Percentiles rank a stretch among this genome's conserved stretches.
Evolutionary conservation across 2,113 vertebrate species (phyloP).

Genomic region (Oncorhynchus masou): DNA sequence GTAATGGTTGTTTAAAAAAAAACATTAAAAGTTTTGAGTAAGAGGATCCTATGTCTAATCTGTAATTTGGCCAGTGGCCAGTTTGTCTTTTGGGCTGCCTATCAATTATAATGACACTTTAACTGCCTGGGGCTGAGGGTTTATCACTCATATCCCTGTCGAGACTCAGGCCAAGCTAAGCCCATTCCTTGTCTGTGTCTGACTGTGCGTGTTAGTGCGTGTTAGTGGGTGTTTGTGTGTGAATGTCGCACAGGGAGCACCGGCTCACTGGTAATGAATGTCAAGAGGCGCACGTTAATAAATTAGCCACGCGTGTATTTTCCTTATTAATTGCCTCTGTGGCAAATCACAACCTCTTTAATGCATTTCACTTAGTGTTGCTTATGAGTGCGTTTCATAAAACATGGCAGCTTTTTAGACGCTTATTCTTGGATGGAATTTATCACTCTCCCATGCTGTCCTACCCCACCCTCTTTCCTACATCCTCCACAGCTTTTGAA

Average conservation of each 20-base stretch:
- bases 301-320: slow-evolving; percentile 69
- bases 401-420: slow-evolving; percentile 65
- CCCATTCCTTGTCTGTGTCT: slow-evolving; percentile 8
- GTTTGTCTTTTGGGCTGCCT: slow-evolving; percentile 54
- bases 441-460: slow-evolving; percentile 41
- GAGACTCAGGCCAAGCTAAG: slow-evolving; percentile 6
- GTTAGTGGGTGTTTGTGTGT: slow-evolving; percentile 8
- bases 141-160: slow-evolving; percentile 47
- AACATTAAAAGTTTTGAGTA: slow-evolving; percentile 56
- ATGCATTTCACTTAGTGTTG: slow-evolving; percentile 73
- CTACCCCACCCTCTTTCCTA: not conserved
- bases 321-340: slow-evolving; percentile 71
- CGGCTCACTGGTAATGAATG: slow-evolving; percentile 66
- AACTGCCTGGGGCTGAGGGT: slow-evolving; percentile 52
- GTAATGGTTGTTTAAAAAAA: slow-evolving; percentile 61
- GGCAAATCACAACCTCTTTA: slow-evolving; percentile 69
- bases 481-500: not conserved
- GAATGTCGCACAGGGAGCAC: slow-evolving; percentile 26
- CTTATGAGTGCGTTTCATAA: slow-evolving; percentile 72
- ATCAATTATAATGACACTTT: slow-evolving; percentile 63
- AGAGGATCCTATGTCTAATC: slow-evolving; percentile 56
- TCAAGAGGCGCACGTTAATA: slow-evolving; percentile 63
- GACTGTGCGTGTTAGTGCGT: slow-evolving; percentile 5
- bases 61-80: slow-evolving; percentile 67
- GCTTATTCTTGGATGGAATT: slow-evolving; percentile 55